Base-by-base conservation (phyloP, 1,140 invertebrate species). In the Doryteuthis pealeii region DNA sequence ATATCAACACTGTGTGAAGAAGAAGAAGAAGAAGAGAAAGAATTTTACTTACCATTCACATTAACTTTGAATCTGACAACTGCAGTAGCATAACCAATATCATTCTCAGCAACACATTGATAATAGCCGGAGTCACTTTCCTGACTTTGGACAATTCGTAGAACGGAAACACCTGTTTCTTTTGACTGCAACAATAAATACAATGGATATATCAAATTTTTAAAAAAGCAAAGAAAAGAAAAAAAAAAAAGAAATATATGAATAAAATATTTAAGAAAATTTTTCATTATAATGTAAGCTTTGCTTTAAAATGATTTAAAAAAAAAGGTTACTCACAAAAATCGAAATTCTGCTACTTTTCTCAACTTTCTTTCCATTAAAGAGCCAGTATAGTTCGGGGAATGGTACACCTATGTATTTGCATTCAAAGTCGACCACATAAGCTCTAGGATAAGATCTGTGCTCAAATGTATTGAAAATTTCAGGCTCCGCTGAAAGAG, bases 31-130 rank as follows among this genome's bases (percentile, higher is more conserved):
- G n/a, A n/a, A n/a, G n/a, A n/a, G n/a, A n/a, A n/a, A n/a, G n/a
- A n/a, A n/a, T n/a, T 40, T 40, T 22, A 22, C 86, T 87, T 79
- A 91, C 91, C 90, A 81, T 89, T 88, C 72, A 90, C 89, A 85
- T 70, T 90, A 84, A 84, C 90, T 85, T 78, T 89, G 6, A 82
- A 40, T 54, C 77, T 73, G n/a, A 77, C 80, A 0, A 80, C 43
- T 10, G 76, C 71, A 22, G 76, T 79, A 62, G 69, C 74, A 66
- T 81, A 79, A 14, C 78, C 81, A 0, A 78, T 76, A 22, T 10
- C 15, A 40, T 84, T 84, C 18, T 81, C 76, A 0, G 76, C 81
- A 8, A 84, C 58, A 78, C 83, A 84, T 70, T 82, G 81, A 68
- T 82, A 82, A 43, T 80, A 84, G 1, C 83, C 83, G 2, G 80